A percentile compares a stretch with the other conserved stretches of the same genome.
Conservation (phyloP, 1,140 invertebrate species). For the Nephila pilipes region DNA sequence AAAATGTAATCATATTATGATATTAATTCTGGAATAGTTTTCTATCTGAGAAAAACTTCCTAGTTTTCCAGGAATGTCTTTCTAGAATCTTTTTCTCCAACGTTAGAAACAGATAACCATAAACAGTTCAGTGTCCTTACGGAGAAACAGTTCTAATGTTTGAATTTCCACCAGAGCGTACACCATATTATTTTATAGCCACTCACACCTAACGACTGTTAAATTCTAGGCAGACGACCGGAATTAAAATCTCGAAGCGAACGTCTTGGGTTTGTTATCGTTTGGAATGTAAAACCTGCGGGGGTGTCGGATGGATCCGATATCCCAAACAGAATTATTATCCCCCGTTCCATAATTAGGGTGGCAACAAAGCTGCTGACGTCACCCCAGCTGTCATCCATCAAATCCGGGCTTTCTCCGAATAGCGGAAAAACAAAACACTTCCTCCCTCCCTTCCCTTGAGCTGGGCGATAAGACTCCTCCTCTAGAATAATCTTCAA, state of each 20-base stretch:
- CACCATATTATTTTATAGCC: neutral
- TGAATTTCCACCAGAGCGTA: neutral
- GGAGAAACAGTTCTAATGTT: too few species aligned
- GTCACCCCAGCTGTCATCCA: slow-evolving; percentile 62
- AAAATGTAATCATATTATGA: too few species aligned
- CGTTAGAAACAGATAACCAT: neutral
- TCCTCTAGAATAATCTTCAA: slow-evolving; percentile 28
- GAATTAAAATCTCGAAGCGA: neutral
- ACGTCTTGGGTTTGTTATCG: slow-evolving; percentile 2
- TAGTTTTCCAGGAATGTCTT: too few species aligned
- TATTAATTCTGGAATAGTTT: too few species aligned
- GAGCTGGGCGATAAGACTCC: neutral
- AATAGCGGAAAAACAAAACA: slow-evolving; percentile 45
- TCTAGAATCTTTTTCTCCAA: too few species aligned
- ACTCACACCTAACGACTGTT: too few species aligned
- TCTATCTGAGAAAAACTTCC: too few species aligned
- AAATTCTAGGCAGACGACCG: neutral
- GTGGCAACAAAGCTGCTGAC: slow-evolving; percentile 59
- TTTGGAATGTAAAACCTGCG: slow-evolving; percentile 46
- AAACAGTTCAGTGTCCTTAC: neutral
- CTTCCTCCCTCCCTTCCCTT: neutral
- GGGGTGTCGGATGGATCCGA: slow-evolving; percentile 35
- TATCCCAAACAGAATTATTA: slow-evolving; percentile 63
- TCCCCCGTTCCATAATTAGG: slow-evolving; percentile 58
- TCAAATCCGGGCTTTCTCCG: slow-evolving; percentile 24